Evolutionary conservation across 2,113 vertebrate species (phyloP).

Genomic region (Neodontobutis hainanensis): DNA sequence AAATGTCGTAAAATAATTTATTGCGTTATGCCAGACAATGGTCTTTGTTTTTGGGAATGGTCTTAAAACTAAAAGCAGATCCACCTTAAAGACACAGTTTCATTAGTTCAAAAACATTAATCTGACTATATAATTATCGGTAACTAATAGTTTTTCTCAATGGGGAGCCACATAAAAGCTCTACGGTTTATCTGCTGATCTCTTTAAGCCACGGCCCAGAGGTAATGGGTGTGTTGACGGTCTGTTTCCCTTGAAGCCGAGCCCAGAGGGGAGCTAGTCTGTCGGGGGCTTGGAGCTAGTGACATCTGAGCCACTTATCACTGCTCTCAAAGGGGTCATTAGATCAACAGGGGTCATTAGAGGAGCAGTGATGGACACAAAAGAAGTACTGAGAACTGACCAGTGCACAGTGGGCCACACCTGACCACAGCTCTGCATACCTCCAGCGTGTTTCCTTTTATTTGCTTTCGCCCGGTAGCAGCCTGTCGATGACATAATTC

Average conservation of each 20-base stretch:
- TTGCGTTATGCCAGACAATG: not conserved
- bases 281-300: not conserved
- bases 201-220: not conserved
- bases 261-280: conserved; percentile 1
- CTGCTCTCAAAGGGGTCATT: not conserved
- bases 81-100: not conserved
- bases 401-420: conserved; percentile 34
- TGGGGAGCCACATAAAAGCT: conserved; percentile 12
- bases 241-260: not conserved
- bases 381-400: not conserved
- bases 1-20: no score
- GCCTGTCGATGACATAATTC: conserved; percentile 76
- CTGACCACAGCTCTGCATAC: conserved; percentile 46
- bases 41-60: not conserved
- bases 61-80: not conserved
- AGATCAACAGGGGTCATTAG: no score
- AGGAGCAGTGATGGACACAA: not conserved
- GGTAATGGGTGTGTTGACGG: not conserved
- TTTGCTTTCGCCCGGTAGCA: conserved; percentile 66
- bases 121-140: not conserved
- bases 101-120: conserved; percentile 8
- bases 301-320: not conserved
- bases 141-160: conserved; percentile 14
- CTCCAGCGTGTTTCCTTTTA: conserved; percentile 23
- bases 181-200: conserved; percentile 6